These are phyloP conservation scores for Colletes latitarsis DNA, from an alignment of 1,140 invertebrate species.

Conservation along the genomic window DNA sequence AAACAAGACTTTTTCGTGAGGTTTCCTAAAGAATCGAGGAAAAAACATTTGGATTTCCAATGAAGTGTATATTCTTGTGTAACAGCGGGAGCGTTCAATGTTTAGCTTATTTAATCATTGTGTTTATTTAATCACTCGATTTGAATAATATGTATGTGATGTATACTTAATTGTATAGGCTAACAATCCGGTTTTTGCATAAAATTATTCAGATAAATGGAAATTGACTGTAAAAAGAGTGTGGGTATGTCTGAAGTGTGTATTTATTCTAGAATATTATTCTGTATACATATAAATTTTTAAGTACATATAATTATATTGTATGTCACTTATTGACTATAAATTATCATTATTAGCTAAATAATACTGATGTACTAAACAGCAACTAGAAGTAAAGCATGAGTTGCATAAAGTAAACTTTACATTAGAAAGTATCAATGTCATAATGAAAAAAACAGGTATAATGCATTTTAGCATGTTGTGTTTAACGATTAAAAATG, in stretches of 20 bases:
- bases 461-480: not conserved
- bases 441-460: not conserved
- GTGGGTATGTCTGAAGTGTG: not conserved
- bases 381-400: not conserved
- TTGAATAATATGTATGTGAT: not conserved
- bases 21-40: not conserved
- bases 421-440: slow-evolving; percentile 1
- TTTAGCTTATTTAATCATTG: not conserved
- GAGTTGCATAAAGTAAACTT: not conserved
- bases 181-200: not conserved
- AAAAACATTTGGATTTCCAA: not conserved
- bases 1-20: not conserved
- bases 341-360: not conserved
- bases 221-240: not conserved
- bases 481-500: not conserved
- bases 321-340: not conserved
- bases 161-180: not conserved
- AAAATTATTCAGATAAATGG: slow-evolving; percentile 7
- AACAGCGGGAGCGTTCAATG: not conserved
- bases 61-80: not conserved
- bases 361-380: not conserved
- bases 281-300: not conserved
- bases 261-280: not conserved
- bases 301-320: not conserved
- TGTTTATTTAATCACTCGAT: not conserved